A percentile compares a stretch with the other conserved stretches of the same genome.
Conservation (phyloP, 2,797 vertebrate species). For the Naso thynnoides region DNA sequence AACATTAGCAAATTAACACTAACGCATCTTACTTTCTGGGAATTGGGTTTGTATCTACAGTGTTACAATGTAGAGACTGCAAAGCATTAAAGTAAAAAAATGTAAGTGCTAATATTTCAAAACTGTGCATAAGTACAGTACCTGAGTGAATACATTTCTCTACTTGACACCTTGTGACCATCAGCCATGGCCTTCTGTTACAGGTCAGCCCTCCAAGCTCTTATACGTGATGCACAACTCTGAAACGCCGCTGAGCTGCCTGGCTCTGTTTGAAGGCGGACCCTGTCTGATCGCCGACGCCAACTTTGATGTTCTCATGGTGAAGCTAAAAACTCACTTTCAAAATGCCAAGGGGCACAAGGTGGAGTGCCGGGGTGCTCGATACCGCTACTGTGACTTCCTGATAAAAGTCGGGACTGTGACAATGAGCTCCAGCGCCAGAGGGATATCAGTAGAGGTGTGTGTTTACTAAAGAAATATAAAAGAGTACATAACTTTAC, state of each 20-base stretch:
- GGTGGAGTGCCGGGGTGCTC: slow-evolving; percentile 94
- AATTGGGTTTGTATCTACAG: background rate
- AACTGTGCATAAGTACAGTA: background rate
- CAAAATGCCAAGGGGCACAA: slow-evolving; percentile 98
- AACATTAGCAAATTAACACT: too few relatives aligned
- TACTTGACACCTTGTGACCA: slow-evolving; percentile 4
- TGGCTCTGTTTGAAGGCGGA: slow-evolving; percentile 94
- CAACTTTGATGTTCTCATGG: slow-evolving; percentile 97
- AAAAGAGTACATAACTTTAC: background rate
- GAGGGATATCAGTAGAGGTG: slow-evolving; percentile 97
- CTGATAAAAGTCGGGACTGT: slow-evolving; percentile 95
- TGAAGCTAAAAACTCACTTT: slow-evolving; percentile 98
- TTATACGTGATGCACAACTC: slow-evolving; percentile 99
- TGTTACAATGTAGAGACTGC: background rate
- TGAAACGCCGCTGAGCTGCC: slow-evolving; percentile 94
- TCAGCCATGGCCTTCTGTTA: slow-evolving; percentile 17
- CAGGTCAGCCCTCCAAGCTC: slow-evolving; percentile 95
- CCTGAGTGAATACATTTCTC: background rate
- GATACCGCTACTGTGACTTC: slow-evolving; percentile 97
- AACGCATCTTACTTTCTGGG: too few relatives aligned
- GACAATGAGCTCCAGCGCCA: slow-evolving; percentile 94
- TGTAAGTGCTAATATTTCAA: background rate
- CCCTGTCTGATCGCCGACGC: slow-evolving; percentile 93
- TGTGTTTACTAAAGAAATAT: slow-evolving; percentile 27
- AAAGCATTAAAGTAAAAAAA: background rate